Evolutionary conservation across 2,888 invertebrate genomes (phyloP).

Genomic region (Corbicula japonica): DNA sequence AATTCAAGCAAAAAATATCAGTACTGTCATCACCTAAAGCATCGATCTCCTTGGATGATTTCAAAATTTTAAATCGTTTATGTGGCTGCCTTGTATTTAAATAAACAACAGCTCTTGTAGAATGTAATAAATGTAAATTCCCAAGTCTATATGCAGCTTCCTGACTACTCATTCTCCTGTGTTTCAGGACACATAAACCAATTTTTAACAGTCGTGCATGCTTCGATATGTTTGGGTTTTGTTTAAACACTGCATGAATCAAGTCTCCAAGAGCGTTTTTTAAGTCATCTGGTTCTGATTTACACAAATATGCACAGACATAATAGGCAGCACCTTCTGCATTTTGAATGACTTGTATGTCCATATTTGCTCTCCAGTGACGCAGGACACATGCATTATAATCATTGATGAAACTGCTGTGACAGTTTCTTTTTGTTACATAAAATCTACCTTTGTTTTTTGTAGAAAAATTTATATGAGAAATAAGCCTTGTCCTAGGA

Average conservation of each 20-base stretch:
- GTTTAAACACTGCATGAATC: conserved; percentile 15
- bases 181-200: conserved; percentile 39
- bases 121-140: conserved; percentile 23
- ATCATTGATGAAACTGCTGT: conserved; percentile 41
- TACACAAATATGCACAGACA: conserved; percentile 57
- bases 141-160: conserved; percentile 45
- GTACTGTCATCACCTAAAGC: conserved; percentile 1
- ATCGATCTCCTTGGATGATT: conserved; percentile 3
- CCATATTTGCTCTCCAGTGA: conserved; percentile 62
- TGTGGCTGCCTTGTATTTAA: conserved; percentile 19
- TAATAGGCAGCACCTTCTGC: conserved; percentile 54
- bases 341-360: conserved; percentile 43
- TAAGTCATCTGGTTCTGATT: conserved; percentile 57
- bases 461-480: neutral
- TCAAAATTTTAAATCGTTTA: conserved; percentile 33
- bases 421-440: conserved; percentile 21
- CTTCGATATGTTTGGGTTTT: conserved; percentile 10
- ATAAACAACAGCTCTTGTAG: conserved; percentile 18
- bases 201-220: conserved; percentile 16
- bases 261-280: conserved; percentile 31
- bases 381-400: conserved; percentile 47
- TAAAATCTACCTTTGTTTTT: conserved; percentile 41
- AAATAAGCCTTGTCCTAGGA: conserved; percentile 30
- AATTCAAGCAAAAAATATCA: conserved; percentile 29
- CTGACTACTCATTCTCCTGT: conserved; percentile 35